A percentile compares a stretch with the other conserved stretches of the same genome.
Conservation (phyloP, 2,797 vertebrate genomes). For the Aselliscus stoliczkanus region DNA sequence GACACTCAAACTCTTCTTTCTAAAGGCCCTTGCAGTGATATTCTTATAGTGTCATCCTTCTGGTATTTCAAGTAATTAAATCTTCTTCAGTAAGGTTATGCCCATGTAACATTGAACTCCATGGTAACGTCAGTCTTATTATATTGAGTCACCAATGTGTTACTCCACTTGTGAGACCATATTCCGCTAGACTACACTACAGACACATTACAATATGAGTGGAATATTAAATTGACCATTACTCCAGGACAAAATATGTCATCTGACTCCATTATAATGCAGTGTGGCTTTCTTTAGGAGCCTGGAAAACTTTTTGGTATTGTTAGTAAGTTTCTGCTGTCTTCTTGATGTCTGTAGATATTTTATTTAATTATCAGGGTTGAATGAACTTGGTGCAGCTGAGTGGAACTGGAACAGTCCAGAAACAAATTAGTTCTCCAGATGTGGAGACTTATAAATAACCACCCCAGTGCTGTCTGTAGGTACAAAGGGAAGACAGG, state of each 20-base stretch:
- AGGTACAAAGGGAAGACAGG: background rate
- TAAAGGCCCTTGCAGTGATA: conserved; percentile 17
- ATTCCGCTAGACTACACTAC: conserved; percentile 3
- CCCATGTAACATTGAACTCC: conserved; percentile 45
- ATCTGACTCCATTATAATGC: conserved; percentile 45
- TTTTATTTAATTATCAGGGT: conserved; percentile 73
- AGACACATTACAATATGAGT: conserved; percentile 47
- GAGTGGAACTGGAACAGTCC: conserved; percentile 38
- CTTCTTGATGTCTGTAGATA: conserved; percentile 42
- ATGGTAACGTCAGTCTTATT: conserved; percentile 23
- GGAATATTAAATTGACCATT: conserved; percentile 55
- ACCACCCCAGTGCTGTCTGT: background rate
- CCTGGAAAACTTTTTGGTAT: conserved; percentile 41
- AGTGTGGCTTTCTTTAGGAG: background rate
- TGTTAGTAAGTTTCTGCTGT: conserved; percentile 54
- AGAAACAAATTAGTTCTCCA: conserved; percentile 66
- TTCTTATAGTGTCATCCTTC: conserved; percentile 25
- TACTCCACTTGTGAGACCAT: conserved; percentile 9
- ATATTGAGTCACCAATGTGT: background rate
- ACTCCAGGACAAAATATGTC: background rate
- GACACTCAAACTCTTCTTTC: background rate
- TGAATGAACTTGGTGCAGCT: conserved; percentile 54
- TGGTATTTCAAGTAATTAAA: conserved; percentile 68
- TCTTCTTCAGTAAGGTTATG: conserved; percentile 52
- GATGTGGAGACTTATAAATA: conserved; percentile 63